Base-by-base conservation (phyloP, 2,797 vertebrate genomes). In the Eidolon dupreanum region DNA sequence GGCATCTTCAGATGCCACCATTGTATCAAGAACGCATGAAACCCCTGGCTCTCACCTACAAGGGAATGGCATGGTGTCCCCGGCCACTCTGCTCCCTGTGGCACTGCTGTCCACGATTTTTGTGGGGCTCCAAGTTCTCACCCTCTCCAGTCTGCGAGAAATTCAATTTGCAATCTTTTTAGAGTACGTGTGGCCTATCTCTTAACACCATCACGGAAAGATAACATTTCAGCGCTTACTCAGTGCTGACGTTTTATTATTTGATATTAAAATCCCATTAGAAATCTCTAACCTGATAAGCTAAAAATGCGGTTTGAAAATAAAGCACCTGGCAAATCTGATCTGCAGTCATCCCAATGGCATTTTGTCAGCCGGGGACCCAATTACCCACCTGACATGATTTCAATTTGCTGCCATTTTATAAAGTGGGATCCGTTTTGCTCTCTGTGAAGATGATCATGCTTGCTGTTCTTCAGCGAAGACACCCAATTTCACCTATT, bases 211-310 rank as follows among this genome's bases (percentile, higher is more conserved):
- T 82, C 96, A 57, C 59, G 28, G 75, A 94, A 70, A 88, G 82
- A 73, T 73, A 91, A 92, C 66, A 78, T 93, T 71, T 38, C 86
- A 66, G 31, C 63, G 43, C 68, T 68, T 93, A 82, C 55, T 83
- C 33, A 53, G 46, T 2, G 59, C 31, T 84, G 84, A 57, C 46
- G 86, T 66, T 92, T 90, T 91, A 93, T 89, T 96, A 97, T 70
- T 96, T 95, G 96, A 94, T 86, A 97, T 73, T 92, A 93, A 94
- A 95, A 95, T 77, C 66, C 92, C 77, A 93, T 88, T 81, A 68
- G 75, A 94, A 96, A 93, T 75, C 57, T 55, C 66, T 28, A 59
- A 74, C 90, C 63, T 68, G 61, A 77, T 28, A 96, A 96, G 93
- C 86, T 38, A 85, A 91, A 88, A 88, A 49, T 33, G 79, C 95